Evolutionary conservation across 2,113 vertebrate genomes (phyloP).

Genomic region (Ardeotis arabs): DNA sequence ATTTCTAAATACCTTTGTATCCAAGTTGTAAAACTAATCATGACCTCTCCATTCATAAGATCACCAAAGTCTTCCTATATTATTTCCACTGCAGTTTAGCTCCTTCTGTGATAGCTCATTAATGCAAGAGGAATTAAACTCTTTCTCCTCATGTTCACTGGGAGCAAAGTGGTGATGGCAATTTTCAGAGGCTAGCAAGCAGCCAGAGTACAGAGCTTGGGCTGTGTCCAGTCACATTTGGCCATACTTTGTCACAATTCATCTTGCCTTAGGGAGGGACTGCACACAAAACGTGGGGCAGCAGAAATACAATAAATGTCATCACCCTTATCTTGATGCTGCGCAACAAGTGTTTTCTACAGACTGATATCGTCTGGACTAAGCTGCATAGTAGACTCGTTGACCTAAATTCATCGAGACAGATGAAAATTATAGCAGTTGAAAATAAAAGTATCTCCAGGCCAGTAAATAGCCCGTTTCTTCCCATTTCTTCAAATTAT

Average conservation of each 20-base stretch:
- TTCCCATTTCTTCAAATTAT: conserved; percentile 20
- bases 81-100: neutral
- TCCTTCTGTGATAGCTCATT: neutral
- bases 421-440: conserved; percentile 25
- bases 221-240: neutral
- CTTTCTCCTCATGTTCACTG: neutral
- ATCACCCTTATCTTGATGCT: neutral
- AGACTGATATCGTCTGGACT: neutral
- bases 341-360: neutral
- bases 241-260: neutral
- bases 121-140: neutral
- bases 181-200: neutral
- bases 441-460: conserved; percentile 30
- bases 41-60: neutral
- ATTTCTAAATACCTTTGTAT: neutral
- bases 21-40: neutral
- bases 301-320: neutral
- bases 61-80: neutral
- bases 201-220: neutral
- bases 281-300: neutral
- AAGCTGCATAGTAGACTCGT: neutral
- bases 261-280: neutral
- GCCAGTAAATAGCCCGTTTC: neutral
- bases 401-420: conserved; percentile 7
- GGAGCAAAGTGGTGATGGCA: neutral